Evolutionary conservation across 37 sponge, comb jelly and placozoan genomes (phyloP).

Genomic region (Ianthella basta): DNA sequence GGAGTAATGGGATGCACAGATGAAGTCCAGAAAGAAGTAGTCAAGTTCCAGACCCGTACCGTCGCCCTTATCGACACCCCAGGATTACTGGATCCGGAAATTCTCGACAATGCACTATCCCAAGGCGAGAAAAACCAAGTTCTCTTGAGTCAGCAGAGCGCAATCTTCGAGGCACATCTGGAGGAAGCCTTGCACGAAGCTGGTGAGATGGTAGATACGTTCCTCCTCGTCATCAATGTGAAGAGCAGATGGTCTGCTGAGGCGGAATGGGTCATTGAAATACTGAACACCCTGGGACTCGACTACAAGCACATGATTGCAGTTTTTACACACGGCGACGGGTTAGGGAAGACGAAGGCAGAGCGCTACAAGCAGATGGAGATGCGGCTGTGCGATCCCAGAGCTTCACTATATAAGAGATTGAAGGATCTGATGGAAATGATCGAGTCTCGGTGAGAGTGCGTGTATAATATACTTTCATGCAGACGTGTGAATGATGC

Average conservation of each 20-base stretch:
- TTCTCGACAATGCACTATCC: background rate
- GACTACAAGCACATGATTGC: background rate
- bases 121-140: no score
- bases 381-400: background rate
- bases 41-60: background rate
- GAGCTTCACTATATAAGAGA: background rate
- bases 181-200: constrained; percentile 22
- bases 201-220: background rate
- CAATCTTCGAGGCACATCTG: background rate
- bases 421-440: constrained; percentile 2
- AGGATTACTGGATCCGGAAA: constrained; percentile 1
- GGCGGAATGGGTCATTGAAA: background rate
- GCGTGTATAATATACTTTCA: constrained; percentile 15
- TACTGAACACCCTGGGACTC: background rate
- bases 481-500: constrained; percentile 21
- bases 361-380: background rate
- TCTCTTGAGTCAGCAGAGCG: background rate
- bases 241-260: background rate
- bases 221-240: background rate
- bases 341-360: background rate
- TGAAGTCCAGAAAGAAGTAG: background rate
- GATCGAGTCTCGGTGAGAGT: constrained; percentile 10
- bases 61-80: constrained; percentile 1
- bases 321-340: constrained; percentile 17
- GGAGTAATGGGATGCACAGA: background rate